Percentiles rank a stretch among this genome's conserved stretches.
Conservation (phyloP, 2,797 vertebrate genomes). For the Crax fasciolata region DNA sequence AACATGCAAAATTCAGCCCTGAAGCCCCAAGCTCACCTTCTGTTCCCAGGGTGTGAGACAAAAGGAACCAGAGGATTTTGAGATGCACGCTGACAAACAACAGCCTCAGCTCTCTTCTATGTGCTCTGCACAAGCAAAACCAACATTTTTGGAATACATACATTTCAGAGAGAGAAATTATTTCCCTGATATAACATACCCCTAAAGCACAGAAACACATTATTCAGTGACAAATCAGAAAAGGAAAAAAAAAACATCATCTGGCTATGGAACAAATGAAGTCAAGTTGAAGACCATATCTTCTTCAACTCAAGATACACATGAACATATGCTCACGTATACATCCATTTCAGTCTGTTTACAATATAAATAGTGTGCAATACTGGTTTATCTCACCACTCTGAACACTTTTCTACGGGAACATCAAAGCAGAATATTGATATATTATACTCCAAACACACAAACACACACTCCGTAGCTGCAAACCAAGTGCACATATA, state of each 20-base stretch:
- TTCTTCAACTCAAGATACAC: neutral
- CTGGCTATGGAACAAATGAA: neutral
- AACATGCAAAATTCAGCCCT: neutral
- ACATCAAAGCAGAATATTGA: neutral
- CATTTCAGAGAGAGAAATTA: neutral
- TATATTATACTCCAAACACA: neutral
- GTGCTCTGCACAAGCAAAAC: neutral
- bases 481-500: rapidly evolving
- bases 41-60: neutral
- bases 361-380: neutral
- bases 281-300: neutral
- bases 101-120: neutral
- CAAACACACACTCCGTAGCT: rapidly evolving
- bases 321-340: too few relatives aligned
- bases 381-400: neutral
- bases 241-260: neutral
- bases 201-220: neutral
- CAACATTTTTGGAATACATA: neutral
- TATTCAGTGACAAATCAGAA: neutral
- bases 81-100: neutral
- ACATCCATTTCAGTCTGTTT: neutral
- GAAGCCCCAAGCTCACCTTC: neutral
- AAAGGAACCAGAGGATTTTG: neutral
- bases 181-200: neutral
- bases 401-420: neutral